phyloP scores from a whole-genome alignment of 2,888 invertebrate species.

The Amaurobius ferox region DNA sequence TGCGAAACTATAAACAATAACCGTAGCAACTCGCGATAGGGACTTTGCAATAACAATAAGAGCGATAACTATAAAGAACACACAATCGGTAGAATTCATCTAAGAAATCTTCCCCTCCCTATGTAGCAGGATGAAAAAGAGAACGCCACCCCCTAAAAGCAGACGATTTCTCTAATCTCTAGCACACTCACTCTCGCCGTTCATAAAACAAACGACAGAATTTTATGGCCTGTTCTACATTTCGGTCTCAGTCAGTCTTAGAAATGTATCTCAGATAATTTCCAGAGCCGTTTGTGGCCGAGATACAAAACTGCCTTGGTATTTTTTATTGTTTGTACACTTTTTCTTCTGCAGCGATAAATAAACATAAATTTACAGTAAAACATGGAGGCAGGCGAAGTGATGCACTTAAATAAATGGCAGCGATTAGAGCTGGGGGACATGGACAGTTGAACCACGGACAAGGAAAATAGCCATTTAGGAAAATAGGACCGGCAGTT shows the following conservation, averaged over 20 bases:
- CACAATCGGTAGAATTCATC: conserved; percentile 53
- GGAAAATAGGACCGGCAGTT: conserved; percentile 27
- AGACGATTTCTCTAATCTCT: conserved; percentile 52
- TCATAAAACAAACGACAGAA: conserved; percentile 63
- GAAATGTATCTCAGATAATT: conserved; percentile 62
- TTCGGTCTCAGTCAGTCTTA: conserved; percentile 26
- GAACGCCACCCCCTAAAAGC: conserved; percentile 36
- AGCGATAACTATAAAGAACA: conserved; percentile 57
- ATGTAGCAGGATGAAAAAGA: neutral
- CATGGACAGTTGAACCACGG: conserved; percentile 22
- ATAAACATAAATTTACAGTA: conserved; percentile 66
- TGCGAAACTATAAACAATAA: conserved; percentile 11
- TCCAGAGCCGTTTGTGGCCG: conserved; percentile 52
- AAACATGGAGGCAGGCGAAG: conserved; percentile 26
- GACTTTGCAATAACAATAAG: conserved; percentile 54
- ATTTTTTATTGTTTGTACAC: neutral
- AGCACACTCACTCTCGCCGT: neutral
- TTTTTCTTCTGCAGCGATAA: conserved; percentile 38
- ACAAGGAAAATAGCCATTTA: conserved; percentile 54
- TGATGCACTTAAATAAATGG: conserved; percentile 64
- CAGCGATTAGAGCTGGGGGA: conserved; percentile 42
- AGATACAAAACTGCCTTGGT: conserved; percentile 1
- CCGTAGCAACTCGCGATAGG: neutral
- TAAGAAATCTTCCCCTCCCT: conserved; percentile 30
- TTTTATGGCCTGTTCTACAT: conserved; percentile 59